Conservation (phyloP, 2,797 vertebrate genomes). For the Varecia variegata region DNA sequence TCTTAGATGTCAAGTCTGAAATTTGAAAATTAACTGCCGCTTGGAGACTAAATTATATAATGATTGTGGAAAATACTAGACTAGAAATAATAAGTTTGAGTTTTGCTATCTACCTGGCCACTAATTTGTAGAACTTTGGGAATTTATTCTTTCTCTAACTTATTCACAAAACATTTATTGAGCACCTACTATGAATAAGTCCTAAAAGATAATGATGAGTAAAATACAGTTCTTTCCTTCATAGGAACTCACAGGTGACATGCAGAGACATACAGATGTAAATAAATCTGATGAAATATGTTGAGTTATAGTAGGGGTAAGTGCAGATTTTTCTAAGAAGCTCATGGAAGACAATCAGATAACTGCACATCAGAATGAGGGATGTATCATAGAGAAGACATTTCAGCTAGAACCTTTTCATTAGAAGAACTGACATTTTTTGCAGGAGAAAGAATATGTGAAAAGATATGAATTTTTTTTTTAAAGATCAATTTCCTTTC, state of each 20-base stretch:
- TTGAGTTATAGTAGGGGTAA: not conserved
- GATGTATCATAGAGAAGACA: not conserved
- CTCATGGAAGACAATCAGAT: not conserved
- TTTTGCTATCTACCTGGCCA: not conserved
- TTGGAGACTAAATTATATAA: slow-evolving; percentile 18
- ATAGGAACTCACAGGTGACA: not conserved
- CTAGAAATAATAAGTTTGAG: not conserved
- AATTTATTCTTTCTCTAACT: not conserved
- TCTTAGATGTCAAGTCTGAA: not conserved
- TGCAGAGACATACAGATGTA: not conserved
- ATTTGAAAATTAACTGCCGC: slow-evolving; percentile 34
- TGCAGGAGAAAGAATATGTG: not conserved
- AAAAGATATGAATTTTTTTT: not conserved
- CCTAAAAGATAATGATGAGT: not conserved
- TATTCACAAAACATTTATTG: not conserved
- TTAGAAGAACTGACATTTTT: not conserved
- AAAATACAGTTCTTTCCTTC: not conserved
- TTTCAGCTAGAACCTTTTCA: not conserved
- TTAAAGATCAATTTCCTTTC: not conserved
- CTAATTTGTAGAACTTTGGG: not conserved
- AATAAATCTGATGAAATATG: not conserved
- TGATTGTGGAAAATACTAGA: not conserved
- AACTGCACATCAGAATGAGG: not conserved
- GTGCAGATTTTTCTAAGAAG: not conserved
- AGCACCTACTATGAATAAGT: not conserved